Evolutionary conservation across 2,888 invertebrate species (phyloP).

Genomic region (Athalia circularis): DNA sequence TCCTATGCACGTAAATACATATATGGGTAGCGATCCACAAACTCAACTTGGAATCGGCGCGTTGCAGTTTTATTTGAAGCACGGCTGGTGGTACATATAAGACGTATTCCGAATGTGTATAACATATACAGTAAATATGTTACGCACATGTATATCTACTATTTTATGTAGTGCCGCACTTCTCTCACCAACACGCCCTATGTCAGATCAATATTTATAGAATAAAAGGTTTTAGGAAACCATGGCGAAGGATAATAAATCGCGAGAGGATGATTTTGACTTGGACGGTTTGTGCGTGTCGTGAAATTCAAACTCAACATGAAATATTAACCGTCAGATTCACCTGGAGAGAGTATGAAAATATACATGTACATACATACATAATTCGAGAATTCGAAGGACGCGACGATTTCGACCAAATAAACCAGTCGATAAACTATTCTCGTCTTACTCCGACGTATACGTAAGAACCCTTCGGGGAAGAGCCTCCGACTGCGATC

Average conservation of each 20-base stretch:
- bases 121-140: neutral
- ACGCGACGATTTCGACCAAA: constrained; percentile 14
- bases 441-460: neutral
- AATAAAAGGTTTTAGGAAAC: constrained; percentile 30
- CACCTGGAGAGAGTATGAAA: no score
- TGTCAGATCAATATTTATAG: constrained; percentile 37
- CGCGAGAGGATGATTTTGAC: constrained; percentile 19
- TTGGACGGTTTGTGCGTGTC: constrained; percentile 28
- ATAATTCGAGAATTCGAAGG: neutral
- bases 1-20: neutral
- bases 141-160: neutral
- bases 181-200: neutral
- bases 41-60: neutral
- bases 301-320: constrained; percentile 23
- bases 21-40: neutral
- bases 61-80: constrained; percentile 25
- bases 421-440: constrained; percentile 35
- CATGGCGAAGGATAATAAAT: constrained; percentile 14
- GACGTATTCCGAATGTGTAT: constrained; percentile 21
- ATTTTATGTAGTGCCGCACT: constrained; percentile 37
- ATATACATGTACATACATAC: no score
- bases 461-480: neutral
- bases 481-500: no score
- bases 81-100: neutral
- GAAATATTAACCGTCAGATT: no score